Percentiles rank a stretch among this genome's conserved stretches.
Evolutionary conservation across 2,888 invertebrate genomes (phyloP).

Genomic region (Lumbricus terrestris): DNA sequence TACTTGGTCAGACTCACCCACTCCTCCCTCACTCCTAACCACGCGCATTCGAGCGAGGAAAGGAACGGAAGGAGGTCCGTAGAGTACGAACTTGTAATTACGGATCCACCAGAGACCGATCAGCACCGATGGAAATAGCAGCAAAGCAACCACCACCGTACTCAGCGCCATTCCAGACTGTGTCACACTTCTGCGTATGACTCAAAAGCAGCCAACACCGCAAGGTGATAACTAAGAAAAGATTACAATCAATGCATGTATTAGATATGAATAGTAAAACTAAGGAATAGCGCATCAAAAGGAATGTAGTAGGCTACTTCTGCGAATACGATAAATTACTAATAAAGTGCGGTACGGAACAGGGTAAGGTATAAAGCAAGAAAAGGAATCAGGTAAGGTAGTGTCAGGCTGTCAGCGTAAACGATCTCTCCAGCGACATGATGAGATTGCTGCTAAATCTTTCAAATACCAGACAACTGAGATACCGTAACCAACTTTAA

Average conservation of each 20-base stretch:
- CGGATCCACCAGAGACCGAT: not conserved
- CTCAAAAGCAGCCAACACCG: not conserved
- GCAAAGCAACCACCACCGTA: not conserved
- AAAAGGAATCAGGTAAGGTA: too few species aligned
- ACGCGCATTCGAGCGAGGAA: not conserved
- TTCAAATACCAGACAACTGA: too few species aligned
- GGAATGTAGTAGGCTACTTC: too few species aligned
- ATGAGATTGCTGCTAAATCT: too few species aligned
- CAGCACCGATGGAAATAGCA: not conserved
- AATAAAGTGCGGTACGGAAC: too few species aligned
- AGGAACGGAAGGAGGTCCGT: not conserved
- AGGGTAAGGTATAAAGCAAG: too few species aligned
- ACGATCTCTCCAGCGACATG: too few species aligned
- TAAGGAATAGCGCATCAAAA: too few species aligned
- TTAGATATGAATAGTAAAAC: not conserved
- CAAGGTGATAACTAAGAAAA: not conserved
- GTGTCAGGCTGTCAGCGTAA: too few species aligned
- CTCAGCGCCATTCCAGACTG: not conserved
- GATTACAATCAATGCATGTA: not conserved
- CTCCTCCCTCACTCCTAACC: not conserved
- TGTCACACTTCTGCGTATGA: not conserved
- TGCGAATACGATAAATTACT: too few species aligned
- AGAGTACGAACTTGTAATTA: constrained; percentile 3
- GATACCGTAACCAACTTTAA: too few species aligned
- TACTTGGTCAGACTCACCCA: not conserved